Conservation (phyloP, 2,797 vertebrate species). For the Clangula hyemalis region DNA sequence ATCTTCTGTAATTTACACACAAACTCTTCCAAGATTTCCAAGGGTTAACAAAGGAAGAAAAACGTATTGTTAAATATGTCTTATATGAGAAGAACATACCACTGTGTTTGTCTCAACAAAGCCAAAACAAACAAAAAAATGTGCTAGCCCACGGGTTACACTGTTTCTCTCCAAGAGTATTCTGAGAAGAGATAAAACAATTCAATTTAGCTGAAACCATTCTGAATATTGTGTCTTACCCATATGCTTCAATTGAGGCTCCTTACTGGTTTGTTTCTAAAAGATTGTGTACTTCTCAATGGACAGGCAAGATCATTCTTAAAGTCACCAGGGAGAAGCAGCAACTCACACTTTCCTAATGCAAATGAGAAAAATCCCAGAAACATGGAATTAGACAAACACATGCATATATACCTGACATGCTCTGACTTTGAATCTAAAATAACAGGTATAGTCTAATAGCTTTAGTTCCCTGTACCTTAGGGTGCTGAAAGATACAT, state of each 20-base stretch:
- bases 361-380: not conserved
- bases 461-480: not conserved
- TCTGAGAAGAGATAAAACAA: not conserved
- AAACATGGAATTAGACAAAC: not conserved
- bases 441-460: not conserved
- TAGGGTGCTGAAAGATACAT: not conserved
- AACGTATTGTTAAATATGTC: not conserved
- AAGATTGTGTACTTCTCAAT: not conserved
- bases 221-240: not conserved
- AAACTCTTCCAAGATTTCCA: not conserved
- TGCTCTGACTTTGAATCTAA: not conserved
- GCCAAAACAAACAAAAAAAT: not conserved
- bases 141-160: not conserved
- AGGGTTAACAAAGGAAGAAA: not conserved
- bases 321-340: not conserved
- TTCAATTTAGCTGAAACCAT: not conserved
- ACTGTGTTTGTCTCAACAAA: not conserved
- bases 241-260: not conserved
- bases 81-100: not conserved
- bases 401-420: not conserved
- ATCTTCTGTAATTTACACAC: not conserved
- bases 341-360: not conserved
- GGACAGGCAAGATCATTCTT: not conserved
- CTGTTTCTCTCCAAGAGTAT: not conserved
- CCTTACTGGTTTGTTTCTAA: not conserved